Base-by-base conservation (phyloP, 2,888 invertebrate genomes). In the Coelopa pilipes region DNA sequence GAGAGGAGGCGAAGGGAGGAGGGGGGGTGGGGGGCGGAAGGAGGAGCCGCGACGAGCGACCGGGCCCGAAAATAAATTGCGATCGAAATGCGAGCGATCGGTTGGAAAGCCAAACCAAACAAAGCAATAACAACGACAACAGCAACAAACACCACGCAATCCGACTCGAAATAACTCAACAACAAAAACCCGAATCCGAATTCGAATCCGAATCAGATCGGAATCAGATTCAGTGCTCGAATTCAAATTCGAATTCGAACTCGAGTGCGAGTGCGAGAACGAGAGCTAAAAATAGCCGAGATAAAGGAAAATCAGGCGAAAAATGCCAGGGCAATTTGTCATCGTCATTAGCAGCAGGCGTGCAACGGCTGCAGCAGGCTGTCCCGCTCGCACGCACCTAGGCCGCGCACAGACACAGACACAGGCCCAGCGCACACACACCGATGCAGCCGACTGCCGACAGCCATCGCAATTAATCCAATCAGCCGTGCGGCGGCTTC, bases 241-340 rank as follows among this genome's bases (percentile, higher is more conserved):
- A n/a, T n/a, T n/a, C n/a, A 53, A 53, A 53, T 15, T 11, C 2
- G 53, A 53, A 53, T 15, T 7, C 53, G 4, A 15, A 53, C 3
- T 15, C 13, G n/a, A 15, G n/a, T n/a, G n/a, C n/a, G n/a, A n/a
- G n/a, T n/a, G n/a, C n/a, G n/a, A n/a, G n/a, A n/a, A n/a, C n/a
- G n/a, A 53, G 10, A 53, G 3, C 10, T 53, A 53, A 53, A 53
- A 15, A 53, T n/a, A 53, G 15, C 13, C 4, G 53, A 53, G 10
- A 53, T 15, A n/a, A 53, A 53, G 53, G n/a, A 53, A 53, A 53
- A 53, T 15, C 53, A 53, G 53, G 15, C 53, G 53, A 53, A 53
- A 53, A 62, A 62, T 62, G 45, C 45, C 45, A 19, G 15, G 34
- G 34, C 62, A 62, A 62, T 62, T 62, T 62, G 62, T 62, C 62